Base-by-base conservation (phyloP, 2,888 invertebrate species). In the Drosophila merina region DNA sequence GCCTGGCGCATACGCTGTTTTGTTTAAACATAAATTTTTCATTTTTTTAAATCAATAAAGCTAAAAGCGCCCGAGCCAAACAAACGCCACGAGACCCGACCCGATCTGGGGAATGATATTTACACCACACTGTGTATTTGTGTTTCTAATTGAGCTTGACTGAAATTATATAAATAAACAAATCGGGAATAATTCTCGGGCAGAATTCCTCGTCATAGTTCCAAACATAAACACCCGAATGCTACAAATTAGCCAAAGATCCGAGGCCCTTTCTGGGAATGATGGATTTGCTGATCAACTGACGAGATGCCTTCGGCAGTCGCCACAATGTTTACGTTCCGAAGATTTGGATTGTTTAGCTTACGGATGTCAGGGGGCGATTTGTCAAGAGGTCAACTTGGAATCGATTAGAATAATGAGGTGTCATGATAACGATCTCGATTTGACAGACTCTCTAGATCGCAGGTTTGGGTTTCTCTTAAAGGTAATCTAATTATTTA, bases 1-100 rank as follows among this genome's bases (percentile, higher is more conserved):
- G 69, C 76, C 64, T 73, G 69, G 74, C 67, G 74, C 83, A 83
- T 28, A 6, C 28, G 20, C 20, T 20, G 20, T 6, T 83, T 86
- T 84, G 88, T 84, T 84, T 84, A 88, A 83, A 88, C 84, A 84
- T 84, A 84, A 84, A 84, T 88, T 84, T 84, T 84, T 84, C 88
- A 84, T 84, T 84, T 84, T 84, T 88, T 83, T 83, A 77, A 86
- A 84, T 84, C 84, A 84, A 84, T 84, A 84, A 84, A 84, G 79
- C 69, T 69, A 75, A 85, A 83, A 78, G 82, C 82, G 73, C 75
- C 72, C 59, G 36, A 63, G 48, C 68, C 68, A 49, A 72, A 74
- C 69, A 72, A 82, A 73, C 59, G 82, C 82, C 87, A 82, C 85
- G 87, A 86, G 84, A 73, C 84, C 77, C 75, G 84, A 73, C 84